Percentiles rank a stretch among this genome's conserved stretches.
Evolutionary conservation across 2,797 vertebrate genomes (phyloP).

Genomic region (Amblyopsis hoosieri): DNA sequence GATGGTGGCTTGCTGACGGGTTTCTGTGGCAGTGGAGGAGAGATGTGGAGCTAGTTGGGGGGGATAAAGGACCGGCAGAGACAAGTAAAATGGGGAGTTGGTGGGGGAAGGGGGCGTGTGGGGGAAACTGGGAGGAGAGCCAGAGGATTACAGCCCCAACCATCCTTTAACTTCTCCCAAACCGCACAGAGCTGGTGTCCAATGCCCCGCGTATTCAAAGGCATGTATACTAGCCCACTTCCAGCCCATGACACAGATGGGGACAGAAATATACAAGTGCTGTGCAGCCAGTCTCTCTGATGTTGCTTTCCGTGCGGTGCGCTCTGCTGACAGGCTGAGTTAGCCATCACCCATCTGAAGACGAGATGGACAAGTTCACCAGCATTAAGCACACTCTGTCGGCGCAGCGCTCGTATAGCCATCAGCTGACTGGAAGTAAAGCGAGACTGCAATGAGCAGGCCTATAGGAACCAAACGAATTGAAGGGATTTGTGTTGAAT

Average conservation of each 20-base stretch:
- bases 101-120: too few relatives aligned
- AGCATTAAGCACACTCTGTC: slow-evolving; percentile 44
- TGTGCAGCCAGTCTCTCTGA: slow-evolving; percentile 64
- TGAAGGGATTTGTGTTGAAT: too few relatives aligned
- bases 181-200: slow-evolving; percentile 74
- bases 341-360: slow-evolving; percentile 54
- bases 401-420: slow-evolving; percentile 35
- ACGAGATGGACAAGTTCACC: slow-evolving; percentile 59
- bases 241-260: slow-evolving; percentile 72
- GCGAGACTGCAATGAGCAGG: too few relatives aligned
- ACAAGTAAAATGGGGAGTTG: slow-evolving; percentile 53
- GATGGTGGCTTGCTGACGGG: slow-evolving; percentile 47
- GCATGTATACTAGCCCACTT: slow-evolving; percentile 66
- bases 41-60: slow-evolving; percentile 40
- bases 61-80: slow-evolving; percentile 53
- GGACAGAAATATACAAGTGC: slow-evolving; percentile 74
- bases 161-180: slow-evolving; percentile 74
- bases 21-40: slow-evolving; percentile 36
- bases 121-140: slow-evolving; percentile 65
- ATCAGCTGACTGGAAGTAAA: slow-evolving; percentile 34
- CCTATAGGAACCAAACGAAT: too few relatives aligned
- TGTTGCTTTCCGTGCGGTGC: slow-evolving; percentile 68
- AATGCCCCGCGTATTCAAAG: slow-evolving; percentile 70
- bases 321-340: slow-evolving; percentile 66
- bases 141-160: slow-evolving; percentile 70